Conservation (phyloP, 2,888 invertebrate species). For the Galerucella calmariensis region DNA sequence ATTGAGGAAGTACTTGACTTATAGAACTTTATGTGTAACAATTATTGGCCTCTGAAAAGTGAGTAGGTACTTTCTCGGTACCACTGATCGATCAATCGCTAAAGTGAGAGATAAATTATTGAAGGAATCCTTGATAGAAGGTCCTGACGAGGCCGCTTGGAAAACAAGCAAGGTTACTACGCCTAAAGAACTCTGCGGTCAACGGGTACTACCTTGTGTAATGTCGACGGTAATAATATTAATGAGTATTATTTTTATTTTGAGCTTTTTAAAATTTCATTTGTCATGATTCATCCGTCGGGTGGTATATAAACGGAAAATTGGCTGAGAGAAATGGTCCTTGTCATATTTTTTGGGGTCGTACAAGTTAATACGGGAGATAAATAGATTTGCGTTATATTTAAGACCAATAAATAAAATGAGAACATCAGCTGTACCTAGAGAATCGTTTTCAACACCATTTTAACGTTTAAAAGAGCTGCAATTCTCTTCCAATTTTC, state of each 20-base stretch:
- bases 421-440: too few relatives aligned
- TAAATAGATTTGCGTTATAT: too few relatives aligned
- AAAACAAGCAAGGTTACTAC: conserved; percentile 62
- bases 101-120: conserved; percentile 28
- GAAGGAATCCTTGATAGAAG: conserved; percentile 56
- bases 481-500: too few relatives aligned
- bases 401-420: too few relatives aligned
- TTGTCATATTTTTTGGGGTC: too few relatives aligned
- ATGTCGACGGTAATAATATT: conserved; percentile 13
- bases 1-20: neutral
- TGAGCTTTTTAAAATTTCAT: neutral
- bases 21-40: neutral
- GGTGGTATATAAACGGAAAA: too few relatives aligned
- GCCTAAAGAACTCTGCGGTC: conserved; percentile 59
- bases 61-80: conserved; percentile 46
- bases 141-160: conserved; percentile 62
- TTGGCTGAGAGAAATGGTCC: too few relatives aligned
- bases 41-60: conserved; percentile 31
- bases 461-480: too few relatives aligned
- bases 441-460: too few relatives aligned
- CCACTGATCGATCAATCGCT: conserved; percentile 45
- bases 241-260: neutral
- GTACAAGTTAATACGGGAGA: too few relatives aligned
- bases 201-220: conserved; percentile 51
- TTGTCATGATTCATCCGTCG: too few relatives aligned